A percentile compares a stretch with the other conserved stretches of the same genome.
phyloP scores from a whole-genome alignment of 2,113 vertebrate genomes.

The Myanophis thanlyinensis region DNA sequence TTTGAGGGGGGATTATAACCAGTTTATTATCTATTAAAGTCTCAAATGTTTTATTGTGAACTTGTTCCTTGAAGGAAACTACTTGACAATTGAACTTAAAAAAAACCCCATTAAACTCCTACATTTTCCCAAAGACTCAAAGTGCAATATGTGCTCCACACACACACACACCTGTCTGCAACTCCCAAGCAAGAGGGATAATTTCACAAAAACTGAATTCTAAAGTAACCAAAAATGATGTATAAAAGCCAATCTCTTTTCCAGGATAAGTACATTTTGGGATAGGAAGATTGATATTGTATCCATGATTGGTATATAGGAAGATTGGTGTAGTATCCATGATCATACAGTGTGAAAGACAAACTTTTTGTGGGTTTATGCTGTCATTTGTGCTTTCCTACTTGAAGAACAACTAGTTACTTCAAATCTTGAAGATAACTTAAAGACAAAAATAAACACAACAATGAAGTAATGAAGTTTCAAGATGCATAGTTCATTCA shows the following conservation, averaged over 20 bases:
- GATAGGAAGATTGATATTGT: background rate
- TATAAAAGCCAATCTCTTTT: background rate
- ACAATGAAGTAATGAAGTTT: background rate
- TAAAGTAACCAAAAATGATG: background rate
- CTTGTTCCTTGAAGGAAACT: no score
- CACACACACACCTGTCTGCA: background rate
- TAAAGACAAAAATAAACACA: background rate
- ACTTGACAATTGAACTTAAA: no score
- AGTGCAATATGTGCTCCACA: background rate
- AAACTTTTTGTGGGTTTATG: background rate
- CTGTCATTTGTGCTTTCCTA: background rate
- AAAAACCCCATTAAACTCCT: no score
- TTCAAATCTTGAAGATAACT: background rate
- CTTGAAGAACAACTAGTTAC: slow-evolving; percentile 2
- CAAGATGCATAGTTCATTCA: background rate
- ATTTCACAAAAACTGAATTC: background rate
- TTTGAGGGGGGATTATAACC: no score
- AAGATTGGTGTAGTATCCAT: background rate
- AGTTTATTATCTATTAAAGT: no score
- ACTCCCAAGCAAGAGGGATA: background rate
- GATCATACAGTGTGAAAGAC: background rate
- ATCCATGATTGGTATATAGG: background rate
- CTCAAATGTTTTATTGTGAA: no score
- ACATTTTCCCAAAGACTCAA: background rate
- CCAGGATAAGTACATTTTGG: background rate